Base-by-base conservation (phyloP, 2,888 invertebrate species). In the Dynastes tityus region DNA sequence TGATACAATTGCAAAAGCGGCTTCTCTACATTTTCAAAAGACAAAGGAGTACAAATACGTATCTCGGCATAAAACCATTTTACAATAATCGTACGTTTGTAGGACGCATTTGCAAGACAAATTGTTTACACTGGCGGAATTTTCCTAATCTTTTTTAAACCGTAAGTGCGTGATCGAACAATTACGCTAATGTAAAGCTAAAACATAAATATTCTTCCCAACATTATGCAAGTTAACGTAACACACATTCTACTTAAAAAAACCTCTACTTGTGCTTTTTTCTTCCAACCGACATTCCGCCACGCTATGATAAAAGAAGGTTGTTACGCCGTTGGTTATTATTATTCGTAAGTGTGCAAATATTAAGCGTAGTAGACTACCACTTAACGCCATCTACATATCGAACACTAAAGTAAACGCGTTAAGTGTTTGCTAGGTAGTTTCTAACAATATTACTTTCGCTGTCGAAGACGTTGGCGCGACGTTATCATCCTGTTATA, bases 331-430 rank as follows among this genome's bases (percentile, higher is more conserved):
- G 63, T 11, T 11, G 67, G 49, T 49, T 45, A 27, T 67, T 45
- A 27, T 67, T 49, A n/a, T 45, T 45, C 45, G 45, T 45, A 27
- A 11, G 22, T 67, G 49, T 67, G 70, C 70, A 53, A 70, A 70
- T 70, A 70, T 70, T 67, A 11, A 51, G 11, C n/a, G 32, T 51
- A 45, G n/a, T 53, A 53, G n/a, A 70, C 51, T 70, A 49, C 51
- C 27, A 70, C 70, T 53, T 70, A 70, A n/a, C 51, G 70, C 53
- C 51, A 70, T 70, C 53, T 70, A 67, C 65, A 40, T 67, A 70
- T 70, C 53, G 22, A 70, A 51, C 8, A 45, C 22, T 16, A 22
- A 67, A 67, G 45, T 53, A 70, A 55, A 70, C 70, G 22, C 45
- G 32, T 53, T 53, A 53, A 70, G 70, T 67, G 65, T 45, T 27